Evolutionary conservation across 2,797 vertebrate genomes (phyloP), one percentile per base, ranked within the genome.

Genomic region (Picus viridis): DNA sequence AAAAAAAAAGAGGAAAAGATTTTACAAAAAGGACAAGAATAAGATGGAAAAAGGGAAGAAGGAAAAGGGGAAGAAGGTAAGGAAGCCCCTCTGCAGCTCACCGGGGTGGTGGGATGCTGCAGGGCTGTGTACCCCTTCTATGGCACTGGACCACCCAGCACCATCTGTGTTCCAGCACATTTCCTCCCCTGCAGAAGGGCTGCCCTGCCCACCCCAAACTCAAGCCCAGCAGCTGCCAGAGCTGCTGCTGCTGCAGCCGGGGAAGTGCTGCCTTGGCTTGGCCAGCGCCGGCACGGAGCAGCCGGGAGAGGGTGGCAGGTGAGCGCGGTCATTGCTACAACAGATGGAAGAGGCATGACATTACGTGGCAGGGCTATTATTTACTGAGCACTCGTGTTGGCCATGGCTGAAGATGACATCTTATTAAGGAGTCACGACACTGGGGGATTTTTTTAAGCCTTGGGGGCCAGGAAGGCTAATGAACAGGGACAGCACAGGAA

Each of bases 361-460:
- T 95, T 89, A 95, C 90, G 91, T 39, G 89, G 81, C 83, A 84
- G 75, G 67, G 92, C 90, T 96, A 95, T 94, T 94, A 96, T 97
- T 97, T 97, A 96, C 95, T 56, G 58, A 97, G 85, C 4, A 70
- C 93, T 97, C 96, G 1, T 92, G 95, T 97, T 96, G 97, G 94
- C 96, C 96, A 76, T 95, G 94, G 71, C 91, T 95, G 93, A 93
- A 95, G 92, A 96, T 97, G 96, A 97, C 94, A 96, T 97, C 96
- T 96, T 96, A 97, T 97, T 97, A 97, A 97, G 69, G 88, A 93
- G 93, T 96, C 94, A 87, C 96, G 94, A 96, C 96, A 97, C 93
- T 54, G 79, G 77, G 93, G 3, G 61, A 94, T 96, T 95, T 95
- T 96, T 96, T 91, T 91, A 93, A 96, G 91, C 93, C 92, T 64